These are phyloP conservation scores for Bubo bubo DNA, from an alignment of 2,113 vertebrate species.

Conservation along the genomic window DNA sequence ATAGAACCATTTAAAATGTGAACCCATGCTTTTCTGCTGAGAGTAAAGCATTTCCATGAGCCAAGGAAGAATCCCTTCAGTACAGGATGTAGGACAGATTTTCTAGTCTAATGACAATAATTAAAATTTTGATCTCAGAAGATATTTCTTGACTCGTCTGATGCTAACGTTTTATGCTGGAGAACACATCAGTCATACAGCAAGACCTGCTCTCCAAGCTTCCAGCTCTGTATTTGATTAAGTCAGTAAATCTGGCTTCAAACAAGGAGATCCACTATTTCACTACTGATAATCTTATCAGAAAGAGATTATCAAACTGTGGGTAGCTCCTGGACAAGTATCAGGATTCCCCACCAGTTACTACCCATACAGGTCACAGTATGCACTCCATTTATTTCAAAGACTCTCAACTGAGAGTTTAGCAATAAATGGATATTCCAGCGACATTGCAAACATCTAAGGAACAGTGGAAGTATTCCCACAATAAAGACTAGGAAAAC, in stretches of 20 bases:
- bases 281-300: background rate
- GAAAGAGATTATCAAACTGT: background rate
- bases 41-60: background rate
- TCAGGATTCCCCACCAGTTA: background rate
- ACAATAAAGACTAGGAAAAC: background rate
- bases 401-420: background rate
- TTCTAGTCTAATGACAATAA: background rate
- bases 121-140: background rate
- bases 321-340: background rate
- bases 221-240: background rate
- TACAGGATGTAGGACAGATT: background rate
- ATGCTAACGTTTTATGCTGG: background rate
- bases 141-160: background rate
- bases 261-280: background rate
- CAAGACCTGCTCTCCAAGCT: background rate
- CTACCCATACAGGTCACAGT: background rate
- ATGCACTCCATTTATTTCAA: background rate
- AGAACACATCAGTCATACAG: background rate
- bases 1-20: background rate
- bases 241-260: background rate
- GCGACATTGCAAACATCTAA: background rate
- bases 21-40: background rate
- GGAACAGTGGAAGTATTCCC: background rate
- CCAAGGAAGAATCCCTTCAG: background rate
- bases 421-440: background rate